Percentiles rank a stretch among this genome's conserved stretches.
phyloP scores from a whole-genome alignment of 2,113 vertebrate genomes.

The Pedetes capensis region DNA sequence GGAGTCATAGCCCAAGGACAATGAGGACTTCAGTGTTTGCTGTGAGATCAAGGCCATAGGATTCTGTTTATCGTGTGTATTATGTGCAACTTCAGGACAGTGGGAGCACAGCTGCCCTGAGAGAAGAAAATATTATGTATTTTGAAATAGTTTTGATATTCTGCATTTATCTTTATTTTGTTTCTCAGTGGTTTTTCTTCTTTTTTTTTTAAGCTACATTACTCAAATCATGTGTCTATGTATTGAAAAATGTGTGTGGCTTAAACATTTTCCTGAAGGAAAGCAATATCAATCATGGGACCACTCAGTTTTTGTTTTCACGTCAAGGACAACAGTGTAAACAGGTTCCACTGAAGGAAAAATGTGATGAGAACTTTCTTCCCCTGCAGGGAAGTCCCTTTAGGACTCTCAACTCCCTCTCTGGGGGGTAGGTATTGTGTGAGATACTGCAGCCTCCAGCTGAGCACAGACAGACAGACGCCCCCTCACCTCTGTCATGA shows the following conservation, averaged over 20 bases:
- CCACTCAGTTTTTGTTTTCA: not conserved
- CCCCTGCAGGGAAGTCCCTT: not conserved
- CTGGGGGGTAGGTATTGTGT: not conserved
- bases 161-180: slow-evolving; percentile 11
- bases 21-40: not conserved
- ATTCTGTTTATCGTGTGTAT: not conserved
- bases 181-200: not conserved
- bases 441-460: not conserved
- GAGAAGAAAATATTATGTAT: slow-evolving; percentile 24
- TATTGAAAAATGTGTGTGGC: not conserved
- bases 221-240: not conserved
- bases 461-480: not conserved
- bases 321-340: not conserved
- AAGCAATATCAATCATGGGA: not conserved
- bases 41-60: not conserved
- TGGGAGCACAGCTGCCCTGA: not conserved
- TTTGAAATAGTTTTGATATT: slow-evolving; percentile 18
- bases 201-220: slow-evolving; percentile 6
- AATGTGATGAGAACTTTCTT: not conserved
- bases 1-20: not conserved
- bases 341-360: not conserved
- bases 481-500: not conserved
- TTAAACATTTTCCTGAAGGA: slow-evolving; percentile 14
- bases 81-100: not conserved
- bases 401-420: not conserved